Evolutionary conservation across 37 sponge, comb jelly and placozoan genomes (phyloP), one percentile per base, ranked within the genome.

Genomic region (Diacarnus erythraeanus): DNA sequence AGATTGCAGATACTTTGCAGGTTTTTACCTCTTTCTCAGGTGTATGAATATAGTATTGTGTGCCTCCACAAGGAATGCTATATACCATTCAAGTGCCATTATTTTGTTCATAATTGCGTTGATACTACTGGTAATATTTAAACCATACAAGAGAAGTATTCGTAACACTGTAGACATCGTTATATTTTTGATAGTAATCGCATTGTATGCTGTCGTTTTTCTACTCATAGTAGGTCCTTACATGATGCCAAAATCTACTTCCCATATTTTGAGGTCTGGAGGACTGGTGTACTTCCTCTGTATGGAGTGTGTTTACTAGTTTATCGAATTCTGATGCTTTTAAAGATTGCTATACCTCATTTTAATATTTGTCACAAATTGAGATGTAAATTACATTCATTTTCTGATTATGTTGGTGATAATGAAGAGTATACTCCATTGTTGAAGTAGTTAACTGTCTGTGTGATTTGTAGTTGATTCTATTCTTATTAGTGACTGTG

Each of bases 1-100:
- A 8, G 73, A 72, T 41, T 72, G 31, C 42, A 39, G 73, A 72
- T 72, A 43, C 5, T 72, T 41, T 8, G 73, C 73, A n/a, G 54
- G 33, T 8, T 22, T 72, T 72, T 41, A 72, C n/a, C 23, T 72
- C 12, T 72, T 72, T 33, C 39, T 69, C 9, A 69, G 69, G 39
- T 20, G 8, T 33, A 38, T 33, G 4, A 36, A 37, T 63, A 12
- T 63, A 6, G 17, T 27, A 30, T 30, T 15, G 8, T 63, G 8
- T 25, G 20, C 64, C 8, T 6, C 64, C 5, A 63, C 64, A 30
- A 23, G 18, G 31, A 27, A 27, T 63, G 6, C 31, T 27, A 6
- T 63, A 23, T 63, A 30, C 31, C 30, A 8, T 30, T 23, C 31
- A 30, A 4, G 8, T 12, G 26, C 30, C 18, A 27, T 23, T 5